Conservation (phyloP, 2,888 invertebrate species). For the Bhutanitis thaidina region DNA sequence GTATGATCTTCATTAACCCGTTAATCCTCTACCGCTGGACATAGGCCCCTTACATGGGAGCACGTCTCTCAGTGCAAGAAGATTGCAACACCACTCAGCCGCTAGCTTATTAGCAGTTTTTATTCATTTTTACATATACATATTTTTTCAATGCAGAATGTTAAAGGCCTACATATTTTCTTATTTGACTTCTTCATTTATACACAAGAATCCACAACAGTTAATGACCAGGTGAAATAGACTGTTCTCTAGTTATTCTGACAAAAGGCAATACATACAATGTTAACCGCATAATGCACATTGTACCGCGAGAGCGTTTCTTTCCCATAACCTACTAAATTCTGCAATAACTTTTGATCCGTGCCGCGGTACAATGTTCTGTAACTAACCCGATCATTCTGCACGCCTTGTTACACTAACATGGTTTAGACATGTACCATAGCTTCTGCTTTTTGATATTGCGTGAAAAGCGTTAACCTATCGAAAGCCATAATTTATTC, state of each 20-base stretch:
- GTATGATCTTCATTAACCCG: too few relatives aligned
- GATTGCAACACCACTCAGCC: too few relatives aligned
- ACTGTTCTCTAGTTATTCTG: background rate
- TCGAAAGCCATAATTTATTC: too few relatives aligned
- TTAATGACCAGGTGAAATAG: background rate
- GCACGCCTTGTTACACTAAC: constrained; percentile 1
- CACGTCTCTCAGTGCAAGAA: too few relatives aligned
- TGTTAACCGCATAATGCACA: constrained; percentile 8
- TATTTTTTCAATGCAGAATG: too few relatives aligned
- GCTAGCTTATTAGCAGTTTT: too few relatives aligned
- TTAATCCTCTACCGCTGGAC: too few relatives aligned
- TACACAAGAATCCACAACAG: too few relatives aligned
- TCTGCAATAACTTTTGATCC: constrained; percentile 9
- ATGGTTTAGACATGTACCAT: background rate
- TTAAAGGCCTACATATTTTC: too few relatives aligned
- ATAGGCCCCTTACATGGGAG: too few relatives aligned
- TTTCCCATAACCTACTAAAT: constrained; percentile 26
- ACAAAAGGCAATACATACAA: background rate
- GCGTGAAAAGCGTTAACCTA: background rate
- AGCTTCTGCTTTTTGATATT: background rate
- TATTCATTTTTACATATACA: too few relatives aligned
- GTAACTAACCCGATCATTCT: background rate
- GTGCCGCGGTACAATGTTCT: background rate
- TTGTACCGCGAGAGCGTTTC: constrained; percentile 18
- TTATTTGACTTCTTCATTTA: too few relatives aligned